These are phyloP conservation scores for Saturnia pavonia DNA, from an alignment of 2,888 invertebrate genomes.

Conservation along the genomic window DNA sequence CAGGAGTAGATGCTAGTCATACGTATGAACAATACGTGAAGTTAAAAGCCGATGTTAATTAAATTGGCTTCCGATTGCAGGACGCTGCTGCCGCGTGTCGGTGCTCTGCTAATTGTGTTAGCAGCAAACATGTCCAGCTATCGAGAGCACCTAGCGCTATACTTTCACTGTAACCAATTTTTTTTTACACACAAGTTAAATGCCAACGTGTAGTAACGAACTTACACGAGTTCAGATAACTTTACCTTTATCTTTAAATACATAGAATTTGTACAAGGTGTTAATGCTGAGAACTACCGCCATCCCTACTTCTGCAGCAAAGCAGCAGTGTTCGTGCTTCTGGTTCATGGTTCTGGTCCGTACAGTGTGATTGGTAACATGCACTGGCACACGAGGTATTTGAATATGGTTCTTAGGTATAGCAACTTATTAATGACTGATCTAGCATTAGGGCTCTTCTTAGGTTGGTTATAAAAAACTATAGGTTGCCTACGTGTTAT, in stretches of 20 bases:
- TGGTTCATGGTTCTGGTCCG: background rate
- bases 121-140: constrained; percentile 49
- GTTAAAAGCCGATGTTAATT: constrained; percentile 77
- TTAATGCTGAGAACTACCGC: background rate
- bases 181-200: background rate
- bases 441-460: background rate
- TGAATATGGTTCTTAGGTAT: background rate
- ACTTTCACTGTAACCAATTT: background rate
- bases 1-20: constrained; percentile 13
- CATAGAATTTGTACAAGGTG: background rate
- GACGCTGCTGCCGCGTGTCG: constrained; percentile 55
- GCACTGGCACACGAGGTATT: background rate
- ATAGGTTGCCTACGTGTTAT: no score
- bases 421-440: background rate
- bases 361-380: background rate
- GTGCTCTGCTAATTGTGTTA: constrained; percentile 70
- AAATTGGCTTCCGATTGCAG: constrained; percentile 77
- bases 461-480: background rate
- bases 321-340: no score
- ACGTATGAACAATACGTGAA: constrained; percentile 50
- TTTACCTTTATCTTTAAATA: background rate
- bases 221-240: background rate
- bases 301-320: background rate
- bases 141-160: constrained; percentile 47
- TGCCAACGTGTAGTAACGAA: background rate